A percentile compares a stretch with the other conserved stretches of the same genome.
Evolutionary conservation across 2,888 invertebrate genomes (phyloP).

Genomic region (Philaethria dido): DNA sequence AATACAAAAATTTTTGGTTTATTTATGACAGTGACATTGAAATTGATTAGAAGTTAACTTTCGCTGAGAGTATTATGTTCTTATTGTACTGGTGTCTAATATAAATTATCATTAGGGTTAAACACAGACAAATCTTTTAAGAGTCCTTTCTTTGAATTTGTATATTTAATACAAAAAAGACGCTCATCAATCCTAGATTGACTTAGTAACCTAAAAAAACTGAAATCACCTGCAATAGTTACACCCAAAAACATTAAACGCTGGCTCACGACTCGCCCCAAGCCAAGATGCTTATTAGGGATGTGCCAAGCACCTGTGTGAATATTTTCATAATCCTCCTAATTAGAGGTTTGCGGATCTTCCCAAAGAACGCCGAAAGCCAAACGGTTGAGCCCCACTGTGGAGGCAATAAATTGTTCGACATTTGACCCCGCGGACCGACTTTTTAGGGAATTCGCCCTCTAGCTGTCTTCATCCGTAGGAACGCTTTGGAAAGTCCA

Average conservation of each 20-base stretch:
- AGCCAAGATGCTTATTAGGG: slow-evolving; percentile 81
- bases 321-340: slow-evolving; percentile 82
- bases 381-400: slow-evolving; percentile 77
- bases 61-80: too few relatives aligned
- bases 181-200: slow-evolving; percentile 64
- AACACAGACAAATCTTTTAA: too few relatives aligned
- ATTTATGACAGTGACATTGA: too few relatives aligned
- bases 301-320: slow-evolving; percentile 80
- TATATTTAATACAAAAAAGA: not conserved
- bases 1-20: too few relatives aligned
- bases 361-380: slow-evolving; percentile 74
- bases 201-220: slow-evolving; percentile 62
- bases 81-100: too few relatives aligned
- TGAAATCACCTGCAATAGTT: slow-evolving; percentile 72
- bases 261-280: slow-evolving; percentile 74
- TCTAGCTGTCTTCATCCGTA: slow-evolving; percentile 65
- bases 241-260: slow-evolving; percentile 76
- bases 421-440: slow-evolving; percentile 77
- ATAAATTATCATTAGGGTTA: too few relatives aligned
- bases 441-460: slow-evolving; percentile 78
- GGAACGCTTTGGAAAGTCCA: slow-evolving; percentile 58
- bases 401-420: slow-evolving; percentile 83
- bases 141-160: not conserved
- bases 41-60: too few relatives aligned
- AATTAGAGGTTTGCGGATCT: slow-evolving; percentile 83